Evolutionary conservation across 2,888 invertebrate genomes (phyloP).

Genomic region (Sphecodes monilicornis): DNA sequence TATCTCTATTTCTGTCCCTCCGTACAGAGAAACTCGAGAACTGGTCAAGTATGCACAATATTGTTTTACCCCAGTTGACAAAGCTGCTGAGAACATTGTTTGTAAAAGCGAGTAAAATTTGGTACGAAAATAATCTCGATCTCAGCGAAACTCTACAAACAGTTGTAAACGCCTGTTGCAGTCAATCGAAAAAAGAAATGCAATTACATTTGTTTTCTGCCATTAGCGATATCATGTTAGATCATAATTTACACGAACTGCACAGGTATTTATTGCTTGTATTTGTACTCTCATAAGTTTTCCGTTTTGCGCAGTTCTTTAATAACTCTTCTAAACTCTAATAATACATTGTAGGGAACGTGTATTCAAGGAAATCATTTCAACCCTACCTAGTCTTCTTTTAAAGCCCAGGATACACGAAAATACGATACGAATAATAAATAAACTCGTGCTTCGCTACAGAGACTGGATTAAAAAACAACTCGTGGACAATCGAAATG

Average conservation of each 20-base stretch:
- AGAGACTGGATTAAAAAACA: slow-evolving; percentile 76
- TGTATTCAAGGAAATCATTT: slow-evolving; percentile 77
- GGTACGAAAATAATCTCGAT: slow-evolving; percentile 75
- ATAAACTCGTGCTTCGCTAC: slow-evolving; percentile 77
- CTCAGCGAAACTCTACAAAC: slow-evolving; percentile 73
- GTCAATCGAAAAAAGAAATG: slow-evolving; percentile 72
- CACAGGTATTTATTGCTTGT: slow-evolving; percentile 76
- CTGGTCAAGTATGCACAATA: slow-evolving; percentile 70
- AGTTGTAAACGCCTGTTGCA: slow-evolving; percentile 70
- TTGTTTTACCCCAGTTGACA: slow-evolving; percentile 68
- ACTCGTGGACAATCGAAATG: slow-evolving; percentile 73
- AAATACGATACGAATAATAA: slow-evolving; percentile 78
- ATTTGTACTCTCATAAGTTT: not conserved
- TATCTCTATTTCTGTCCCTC: not conserved
- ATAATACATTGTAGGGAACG: slow-evolving; percentile 70
- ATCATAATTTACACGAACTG: slow-evolving; percentile 80
- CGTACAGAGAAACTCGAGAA: slow-evolving; percentile 74
- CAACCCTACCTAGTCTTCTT: slow-evolving; percentile 76
- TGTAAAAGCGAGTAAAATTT: slow-evolving; percentile 74
- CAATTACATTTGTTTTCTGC: slow-evolving; percentile 83
- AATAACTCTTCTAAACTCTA: not conserved
- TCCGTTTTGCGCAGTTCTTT: not conserved
- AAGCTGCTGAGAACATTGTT: slow-evolving; percentile 77
- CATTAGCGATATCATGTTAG: slow-evolving; percentile 85
- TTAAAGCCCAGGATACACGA: slow-evolving; percentile 75